Evolutionary conservation across 23 tunicate species (phyloP).

Genomic region (Styela plicata): DNA sequence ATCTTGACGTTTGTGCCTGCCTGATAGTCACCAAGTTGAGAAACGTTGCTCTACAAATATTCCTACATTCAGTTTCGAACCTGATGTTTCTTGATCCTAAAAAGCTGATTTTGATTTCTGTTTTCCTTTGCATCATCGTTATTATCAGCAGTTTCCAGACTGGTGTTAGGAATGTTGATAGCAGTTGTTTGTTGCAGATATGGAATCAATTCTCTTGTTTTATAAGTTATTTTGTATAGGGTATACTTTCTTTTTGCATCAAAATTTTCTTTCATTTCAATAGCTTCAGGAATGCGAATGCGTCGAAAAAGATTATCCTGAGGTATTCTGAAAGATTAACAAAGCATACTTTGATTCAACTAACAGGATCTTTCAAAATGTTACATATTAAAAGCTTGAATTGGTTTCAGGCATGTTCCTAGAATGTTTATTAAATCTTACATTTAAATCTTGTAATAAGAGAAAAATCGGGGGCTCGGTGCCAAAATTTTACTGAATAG

Average conservation of each 20-base stretch:
- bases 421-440: no score
- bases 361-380: no score
- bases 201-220: slow-evolving; percentile 19
- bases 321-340: slow-evolving; percentile 1
- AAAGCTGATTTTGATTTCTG: not conserved
- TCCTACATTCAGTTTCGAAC: no score
- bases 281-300: slow-evolving; percentile 52
- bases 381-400: no score
- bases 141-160: not conserved
- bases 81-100: not conserved
- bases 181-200: not conserved
- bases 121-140: not conserved
- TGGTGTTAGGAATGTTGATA: not conserved
- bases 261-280: slow-evolving; percentile 50
- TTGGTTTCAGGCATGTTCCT: no score
- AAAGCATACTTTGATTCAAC: no score
- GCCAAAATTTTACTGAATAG: no score
- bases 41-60: no score
- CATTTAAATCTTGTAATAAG: no score
- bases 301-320: slow-evolving; percentile 33
- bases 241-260: slow-evolving; percentile 74
- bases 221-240: slow-evolving; percentile 61
- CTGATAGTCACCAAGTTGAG: no score
- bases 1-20: no score
- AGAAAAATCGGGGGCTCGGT: no score